Evolutionary conservation across 2,797 vertebrate species (phyloP), one percentile per base, ranked within the genome.

Genomic region (Pipistrellus nathusii): DNA sequence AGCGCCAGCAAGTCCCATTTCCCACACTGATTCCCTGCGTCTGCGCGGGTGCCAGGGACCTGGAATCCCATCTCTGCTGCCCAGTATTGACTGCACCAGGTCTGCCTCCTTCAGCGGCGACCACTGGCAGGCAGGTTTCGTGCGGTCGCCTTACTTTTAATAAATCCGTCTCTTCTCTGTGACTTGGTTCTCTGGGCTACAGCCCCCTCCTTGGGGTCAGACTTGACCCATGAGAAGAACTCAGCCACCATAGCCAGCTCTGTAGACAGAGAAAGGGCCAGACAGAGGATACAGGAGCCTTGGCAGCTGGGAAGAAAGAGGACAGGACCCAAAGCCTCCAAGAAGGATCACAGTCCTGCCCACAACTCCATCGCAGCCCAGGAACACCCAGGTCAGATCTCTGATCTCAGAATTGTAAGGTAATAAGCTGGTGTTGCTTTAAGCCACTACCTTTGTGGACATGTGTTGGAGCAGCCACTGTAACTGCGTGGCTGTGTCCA

Each of bases 151-250:
- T 3, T 0, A 1, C 25, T 30, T 12, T 10, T n/a, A 2, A 20
- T 7, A 1, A 18, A 35, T 4, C 1, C 0, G 8, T 3, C 71
- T 15, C 32, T 55, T 25, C 2, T 27, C 53, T 27, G 72, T 11
- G 69, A 38, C 62, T 46, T 25, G 1, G 32, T 9, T 21, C 57
- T 78, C 64, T 0, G 0, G 0, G 9, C 51, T 8, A 5, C 69
- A 1, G 23, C 55, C 38, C 48, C 44, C 6, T 27, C 38, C 57
- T 12, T 3, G 23, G 66, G 23, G 23, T n/a, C 64, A 6, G 4
- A 17, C 11, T 30, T 2, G 6, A 12, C 35, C 21, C 38, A 4
- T 3, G 32, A 48, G 35, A 35, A 32, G 55, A 41, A 46, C 30
- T 14, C 46, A 6, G 3, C 21, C 0, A 0, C 82, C 3, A 0